phyloP scores from a whole-genome alignment of 2,797 vertebrate species.

The Chromobotia macracanthus region DNA sequence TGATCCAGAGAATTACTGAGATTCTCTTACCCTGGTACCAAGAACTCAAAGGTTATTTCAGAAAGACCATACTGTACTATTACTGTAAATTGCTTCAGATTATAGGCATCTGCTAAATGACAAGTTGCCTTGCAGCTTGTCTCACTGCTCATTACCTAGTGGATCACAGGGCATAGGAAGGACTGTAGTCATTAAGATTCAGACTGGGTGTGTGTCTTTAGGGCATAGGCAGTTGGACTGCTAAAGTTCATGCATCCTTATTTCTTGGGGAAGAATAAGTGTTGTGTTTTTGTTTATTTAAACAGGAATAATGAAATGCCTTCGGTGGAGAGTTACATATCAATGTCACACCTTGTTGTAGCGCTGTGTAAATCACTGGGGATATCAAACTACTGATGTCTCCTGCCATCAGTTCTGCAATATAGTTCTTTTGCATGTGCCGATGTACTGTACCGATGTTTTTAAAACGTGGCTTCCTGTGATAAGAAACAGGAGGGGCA shows the following conservation, averaged over 20 bases:
- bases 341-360: background rate
- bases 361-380: background rate
- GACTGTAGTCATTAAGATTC: constrained; percentile 27
- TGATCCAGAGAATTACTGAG: background rate
- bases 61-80: background rate
- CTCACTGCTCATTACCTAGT: constrained; percentile 3
- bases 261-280: constrained; percentile 38
- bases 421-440: constrained; percentile 54
- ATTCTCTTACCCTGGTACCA: background rate
- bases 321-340: background rate
- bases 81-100: constrained; percentile 22
- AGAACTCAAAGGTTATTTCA: constrained; percentile 3
- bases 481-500: constrained; percentile 33
- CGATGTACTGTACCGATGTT: constrained; percentile 59
- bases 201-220: constrained; percentile 32
- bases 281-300: constrained; percentile 45
- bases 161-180: constrained; percentile 16
- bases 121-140: background rate
- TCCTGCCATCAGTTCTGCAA: background rate
- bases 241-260: constrained; percentile 22
- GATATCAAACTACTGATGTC: background rate
- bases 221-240: constrained; percentile 11
- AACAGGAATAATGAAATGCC: constrained; percentile 26
- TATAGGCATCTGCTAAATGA: constrained; percentile 25
- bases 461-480: constrained; percentile 66